Conservation (phyloP, 2,888 invertebrate genomes). For the Napeogenes inachia region DNA sequence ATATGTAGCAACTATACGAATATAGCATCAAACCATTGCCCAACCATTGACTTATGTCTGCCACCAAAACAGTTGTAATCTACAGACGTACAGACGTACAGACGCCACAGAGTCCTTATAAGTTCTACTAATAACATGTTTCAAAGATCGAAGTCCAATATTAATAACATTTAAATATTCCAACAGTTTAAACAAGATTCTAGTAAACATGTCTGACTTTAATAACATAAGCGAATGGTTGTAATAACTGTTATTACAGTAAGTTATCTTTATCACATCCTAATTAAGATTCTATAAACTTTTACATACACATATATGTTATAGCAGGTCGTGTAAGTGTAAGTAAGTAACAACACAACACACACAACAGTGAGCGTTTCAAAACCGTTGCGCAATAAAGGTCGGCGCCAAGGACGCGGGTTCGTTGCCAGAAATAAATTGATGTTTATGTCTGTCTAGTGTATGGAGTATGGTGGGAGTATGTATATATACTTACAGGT, state of each 20-base stretch:
- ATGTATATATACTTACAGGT: too few species aligned
- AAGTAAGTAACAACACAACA: constrained; percentile 29
- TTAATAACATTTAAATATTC: constrained; percentile 5
- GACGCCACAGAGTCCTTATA: not conserved
- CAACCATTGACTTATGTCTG: not conserved
- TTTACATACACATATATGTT: constrained; percentile 25
- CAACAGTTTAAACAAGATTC: not conserved
- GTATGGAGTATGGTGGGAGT: too few species aligned
- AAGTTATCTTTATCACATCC: constrained; percentile 17
- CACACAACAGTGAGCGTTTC: constrained; percentile 58
- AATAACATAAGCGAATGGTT: not conserved
- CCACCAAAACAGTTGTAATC: not conserved
- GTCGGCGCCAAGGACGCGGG: constrained; percentile 74
- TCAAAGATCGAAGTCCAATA: constrained; percentile 3
- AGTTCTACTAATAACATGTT: not conserved
- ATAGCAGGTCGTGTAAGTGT: constrained; percentile 32
- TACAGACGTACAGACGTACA: not conserved
- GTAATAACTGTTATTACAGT: not conserved
- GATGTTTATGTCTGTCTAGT: constrained; percentile 72
- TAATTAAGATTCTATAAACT: constrained; percentile 23
- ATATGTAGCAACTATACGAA: too few species aligned
- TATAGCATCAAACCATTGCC: too few species aligned
- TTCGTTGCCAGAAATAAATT: constrained; percentile 75
- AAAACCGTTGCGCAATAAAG: constrained; percentile 76
- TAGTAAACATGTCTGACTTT: not conserved